Conservation (phyloP, 2,113 vertebrate genomes). For the Macquaria australasica region DNA sequence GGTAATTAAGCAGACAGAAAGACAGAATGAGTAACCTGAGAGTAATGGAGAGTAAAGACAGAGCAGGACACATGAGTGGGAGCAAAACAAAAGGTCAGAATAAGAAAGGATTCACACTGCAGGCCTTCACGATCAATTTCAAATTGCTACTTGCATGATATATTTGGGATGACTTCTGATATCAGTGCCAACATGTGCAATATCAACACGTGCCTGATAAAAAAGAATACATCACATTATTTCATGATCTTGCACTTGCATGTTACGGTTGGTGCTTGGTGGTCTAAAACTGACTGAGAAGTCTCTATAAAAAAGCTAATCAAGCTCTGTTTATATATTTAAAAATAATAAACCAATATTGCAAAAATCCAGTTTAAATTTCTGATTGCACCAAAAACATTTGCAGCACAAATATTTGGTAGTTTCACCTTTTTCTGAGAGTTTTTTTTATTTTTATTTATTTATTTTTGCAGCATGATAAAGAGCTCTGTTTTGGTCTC, state of each 20-base stretch:
- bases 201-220: not conserved
- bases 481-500: not conserved
- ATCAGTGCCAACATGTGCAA: not conserved
- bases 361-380: not conserved
- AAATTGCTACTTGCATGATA: not conserved
- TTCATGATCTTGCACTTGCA: not conserved
- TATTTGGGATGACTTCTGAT: not conserved
- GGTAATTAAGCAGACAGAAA: slow-evolving; percentile 15
- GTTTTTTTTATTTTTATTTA: not conserved
- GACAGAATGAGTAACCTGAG: slow-evolving; percentile 24
- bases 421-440: no score
- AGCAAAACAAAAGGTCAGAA: slow-evolving; percentile 19
- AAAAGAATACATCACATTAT: not conserved
- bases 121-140: not conserved
- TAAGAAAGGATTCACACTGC: not conserved
- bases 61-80: not conserved
- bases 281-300: not conserved
- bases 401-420: not conserved
- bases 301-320: not conserved
- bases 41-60: slow-evolving; percentile 17
- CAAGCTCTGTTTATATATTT: no score
- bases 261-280: not conserved
- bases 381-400: no score
- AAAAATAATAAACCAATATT: not conserved
- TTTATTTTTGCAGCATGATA: not conserved